Conservation (phyloP, 2,113 vertebrate genomes). For the Prunella fulvescens region DNA sequence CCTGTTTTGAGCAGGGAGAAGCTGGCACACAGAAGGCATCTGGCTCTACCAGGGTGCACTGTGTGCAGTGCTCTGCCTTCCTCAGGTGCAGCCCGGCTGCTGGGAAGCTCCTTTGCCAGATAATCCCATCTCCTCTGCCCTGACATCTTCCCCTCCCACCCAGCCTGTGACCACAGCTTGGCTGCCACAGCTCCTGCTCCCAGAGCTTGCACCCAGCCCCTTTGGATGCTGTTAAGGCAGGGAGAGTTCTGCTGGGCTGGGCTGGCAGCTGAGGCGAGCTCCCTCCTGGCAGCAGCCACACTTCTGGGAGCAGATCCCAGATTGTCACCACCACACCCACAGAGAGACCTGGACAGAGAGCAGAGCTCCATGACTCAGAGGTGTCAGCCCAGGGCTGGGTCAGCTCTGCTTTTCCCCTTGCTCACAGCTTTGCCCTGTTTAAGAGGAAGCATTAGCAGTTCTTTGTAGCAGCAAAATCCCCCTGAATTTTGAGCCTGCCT, state of each 20-base stretch:
- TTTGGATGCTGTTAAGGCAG: neutral
- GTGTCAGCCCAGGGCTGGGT: neutral
- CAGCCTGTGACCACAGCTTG: neutral
- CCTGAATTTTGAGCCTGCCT: neutral
- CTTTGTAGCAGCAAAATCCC: neutral
- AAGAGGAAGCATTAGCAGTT: neutral
- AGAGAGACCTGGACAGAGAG: fast-evolving
- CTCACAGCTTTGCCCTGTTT: neutral
- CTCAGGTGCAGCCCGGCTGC: neutral
- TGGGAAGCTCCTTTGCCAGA: neutral
- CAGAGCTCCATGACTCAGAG: neutral
- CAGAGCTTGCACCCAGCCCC: neutral
- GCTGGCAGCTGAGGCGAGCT: neutral
- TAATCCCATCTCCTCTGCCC: neutral
- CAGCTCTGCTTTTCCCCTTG: neutral
- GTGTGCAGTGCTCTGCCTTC: neutral
- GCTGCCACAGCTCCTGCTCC: fast-evolving
- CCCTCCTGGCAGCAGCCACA: neutral
- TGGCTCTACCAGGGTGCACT: neutral
- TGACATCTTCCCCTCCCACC: neutral
- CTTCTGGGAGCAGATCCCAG: neutral
- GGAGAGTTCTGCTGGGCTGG: neutral
- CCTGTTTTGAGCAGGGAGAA: neutral
- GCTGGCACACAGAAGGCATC: neutral
- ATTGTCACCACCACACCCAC: neutral